Base-by-base conservation (phyloP, 2,888 invertebrate genomes). In the Liopterus haemorrhoidalis region DNA sequence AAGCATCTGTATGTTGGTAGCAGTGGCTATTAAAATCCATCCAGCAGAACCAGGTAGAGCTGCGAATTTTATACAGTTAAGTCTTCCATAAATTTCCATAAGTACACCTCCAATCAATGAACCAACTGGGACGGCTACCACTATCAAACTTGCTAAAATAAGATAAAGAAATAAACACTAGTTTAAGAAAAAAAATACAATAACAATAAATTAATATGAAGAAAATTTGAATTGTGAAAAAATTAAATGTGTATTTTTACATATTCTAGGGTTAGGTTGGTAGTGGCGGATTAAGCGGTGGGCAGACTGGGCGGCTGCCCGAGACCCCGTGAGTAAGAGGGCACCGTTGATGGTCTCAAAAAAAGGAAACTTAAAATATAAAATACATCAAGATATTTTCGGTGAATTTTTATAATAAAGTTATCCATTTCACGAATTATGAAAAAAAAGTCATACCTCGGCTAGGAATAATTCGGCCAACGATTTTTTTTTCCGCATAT, bases 11-110 rank as follows among this genome's bases (percentile, higher is more conserved):
- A 77, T 65, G 51, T 70, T 71, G 4, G 59, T 57, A 1, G 76
- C 71, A 3, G 63, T 57, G 0, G 77, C 76, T 18, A 78, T 76
- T 5, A 75, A 48, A n/a, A 70, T 63, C 75, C 76, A 78, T 4
- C 78, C 76, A 2, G 70, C 54, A 1, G 70, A 58, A 42, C 70
- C 72, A 1, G 78, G 77, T n/a, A 77, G 58, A 0, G 72, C 66
- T 1, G 76, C 73, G 19, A 75, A 53, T 63, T 75, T 75, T 11
- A 78, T 68, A 1, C 75, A 73, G 53, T 71, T 73, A 41, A 76
- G 57, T 50, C 77, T 65, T 19, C 78, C 78, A 6, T 74, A 61
- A 4, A 59, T 60, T 54, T 78, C 77, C 73, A 78, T 77, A 4
- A 75, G 54, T 51, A 73, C 69, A 11, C 76, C 76, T 15, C 73